phyloP scores from a whole-genome alignment of 2,888 invertebrate species.

The Maniola hyperantus region DNA sequence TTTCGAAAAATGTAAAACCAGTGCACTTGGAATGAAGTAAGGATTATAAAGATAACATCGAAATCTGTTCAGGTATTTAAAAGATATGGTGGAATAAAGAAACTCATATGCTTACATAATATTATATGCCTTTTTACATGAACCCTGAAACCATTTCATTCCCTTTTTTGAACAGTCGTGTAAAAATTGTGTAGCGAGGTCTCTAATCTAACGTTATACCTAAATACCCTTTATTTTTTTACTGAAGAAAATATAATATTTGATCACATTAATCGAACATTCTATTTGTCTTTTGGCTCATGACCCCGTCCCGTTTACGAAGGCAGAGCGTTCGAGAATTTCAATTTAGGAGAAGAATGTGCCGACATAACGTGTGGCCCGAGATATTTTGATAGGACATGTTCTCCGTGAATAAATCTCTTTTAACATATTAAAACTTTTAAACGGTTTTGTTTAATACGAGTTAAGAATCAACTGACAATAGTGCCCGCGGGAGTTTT shows the following conservation, averaged over 20 bases:
- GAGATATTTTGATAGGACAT: slow-evolving; percentile 83
- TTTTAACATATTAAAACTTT: slow-evolving; percentile 79
- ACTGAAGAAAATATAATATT: slow-evolving; percentile 63
- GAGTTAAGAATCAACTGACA: slow-evolving; percentile 29
- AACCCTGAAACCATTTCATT: too few species aligned
- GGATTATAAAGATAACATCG: too few species aligned
- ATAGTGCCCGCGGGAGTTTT: slow-evolving; percentile 4
- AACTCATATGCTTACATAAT: too few species aligned
- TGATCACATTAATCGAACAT: slow-evolving; percentile 78
- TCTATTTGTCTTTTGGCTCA: slow-evolving; percentile 80
- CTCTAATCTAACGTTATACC: background rate
- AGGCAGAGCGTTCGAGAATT: slow-evolving; percentile 81
- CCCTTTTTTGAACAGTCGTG: too few species aligned
- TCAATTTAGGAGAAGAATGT: slow-evolving; percentile 84
- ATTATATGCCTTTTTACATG: too few species aligned
- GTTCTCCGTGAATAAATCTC: slow-evolving; percentile 82
- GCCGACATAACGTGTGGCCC: slow-evolving; percentile 83
- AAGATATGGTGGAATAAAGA: too few species aligned
- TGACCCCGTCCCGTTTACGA: slow-evolving; percentile 72
- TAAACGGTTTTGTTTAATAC: slow-evolving; percentile 72
- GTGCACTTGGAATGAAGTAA: too few species aligned
- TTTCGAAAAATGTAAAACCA: too few species aligned
- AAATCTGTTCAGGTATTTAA: too few species aligned
- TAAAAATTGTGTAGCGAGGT: background rate
- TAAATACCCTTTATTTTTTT: slow-evolving; percentile 29